Percentiles rank a stretch among this genome's conserved stretches.
These are phyloP conservation scores for Hydrotaea diabolus DNA, from an alignment of 2,888 invertebrate genomes.

Conservation along the genomic window DNA sequence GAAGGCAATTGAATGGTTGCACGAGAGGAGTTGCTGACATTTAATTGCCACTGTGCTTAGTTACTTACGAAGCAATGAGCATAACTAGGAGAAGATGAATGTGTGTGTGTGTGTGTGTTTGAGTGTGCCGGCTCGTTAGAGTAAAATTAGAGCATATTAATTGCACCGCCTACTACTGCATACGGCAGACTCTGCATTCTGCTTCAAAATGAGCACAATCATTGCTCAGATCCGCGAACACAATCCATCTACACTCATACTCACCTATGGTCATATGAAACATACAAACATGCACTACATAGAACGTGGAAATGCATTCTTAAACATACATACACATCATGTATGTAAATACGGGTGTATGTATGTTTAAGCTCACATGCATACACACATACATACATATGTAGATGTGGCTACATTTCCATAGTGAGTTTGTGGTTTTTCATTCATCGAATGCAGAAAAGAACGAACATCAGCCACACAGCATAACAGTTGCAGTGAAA, in stretches of 20 bases:
- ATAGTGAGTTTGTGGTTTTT: neutral
- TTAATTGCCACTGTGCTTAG: neutral
- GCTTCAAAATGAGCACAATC: neutral
- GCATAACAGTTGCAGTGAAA: neutral
- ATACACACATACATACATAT: neutral
- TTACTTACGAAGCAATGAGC: neutral
- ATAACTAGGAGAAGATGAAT: neutral
- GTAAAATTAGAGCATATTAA: slow-evolving; percentile 53
- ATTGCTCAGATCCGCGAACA: neutral
- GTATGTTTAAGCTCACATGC: no score
- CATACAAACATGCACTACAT: neutral
- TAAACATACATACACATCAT: neutral
- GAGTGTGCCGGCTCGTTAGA: neutral
- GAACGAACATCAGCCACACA: neutral
- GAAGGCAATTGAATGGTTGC: neutral
- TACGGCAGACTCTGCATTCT: neutral
- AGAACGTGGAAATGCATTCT: no score
- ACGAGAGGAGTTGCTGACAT: neutral
- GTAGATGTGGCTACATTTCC: neutral
- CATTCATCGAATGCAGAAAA: neutral
- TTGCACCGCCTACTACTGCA: slow-evolving; percentile 51
- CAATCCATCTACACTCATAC: no score
- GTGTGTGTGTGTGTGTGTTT: neutral
- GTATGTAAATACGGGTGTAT: no score
- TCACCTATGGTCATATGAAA: no score